Evolutionary conservation across 1,140 invertebrate species (phyloP), one percentile per base, ranked within the genome.

Genomic region (Drosophila erecta): DNA sequence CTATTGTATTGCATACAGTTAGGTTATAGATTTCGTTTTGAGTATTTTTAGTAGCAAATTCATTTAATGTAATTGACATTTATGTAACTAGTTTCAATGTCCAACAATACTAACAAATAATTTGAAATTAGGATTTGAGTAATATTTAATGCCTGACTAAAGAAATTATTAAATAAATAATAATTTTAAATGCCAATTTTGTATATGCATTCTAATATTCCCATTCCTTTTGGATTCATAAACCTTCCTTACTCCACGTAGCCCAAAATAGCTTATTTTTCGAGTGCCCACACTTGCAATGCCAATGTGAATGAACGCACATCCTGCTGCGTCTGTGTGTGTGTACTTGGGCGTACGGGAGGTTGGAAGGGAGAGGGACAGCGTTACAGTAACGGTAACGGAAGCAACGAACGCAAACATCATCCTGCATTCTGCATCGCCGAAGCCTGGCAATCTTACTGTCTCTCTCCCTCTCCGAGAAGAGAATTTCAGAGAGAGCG

Each of bases 361-460:
- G 15, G 10, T 24, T 12, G 15, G 14, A 4, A 38, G 49, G 40
- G 35, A n/a, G 20, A 35, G 8, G n/a, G 35, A n/a, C 27, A 14
- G 24, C 51, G 51, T 64, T 75, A 75, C 70, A 64, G 72, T 75
- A 75, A 74, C 71, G 71, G 70, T 38, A 74, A 64, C 69, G 71
- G 70, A 74, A 74, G 69, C 69, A 61, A 73, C 67, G 47, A 74
- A 75, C 70, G 46, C 69, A 73, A 56, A 65, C 64, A 66, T 64
- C 64, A 67, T 66, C 64, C 51, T 72, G 67, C 47, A 72, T 44
- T 72, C 69, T 72, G 69, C 69, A 69, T 62, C 69, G 56, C 22
- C 53, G 65, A 30, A 37, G n/a, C 38, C 72, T 44, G 17, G 38
- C 46, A 7, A 7, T 50, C 71, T 70, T 24, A 49, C 40, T n/a